Evolutionary conservation across 92 coral and sea anemone genomes (phyloP).

Genomic region (Anthopleura xanthogrammica): DNA sequence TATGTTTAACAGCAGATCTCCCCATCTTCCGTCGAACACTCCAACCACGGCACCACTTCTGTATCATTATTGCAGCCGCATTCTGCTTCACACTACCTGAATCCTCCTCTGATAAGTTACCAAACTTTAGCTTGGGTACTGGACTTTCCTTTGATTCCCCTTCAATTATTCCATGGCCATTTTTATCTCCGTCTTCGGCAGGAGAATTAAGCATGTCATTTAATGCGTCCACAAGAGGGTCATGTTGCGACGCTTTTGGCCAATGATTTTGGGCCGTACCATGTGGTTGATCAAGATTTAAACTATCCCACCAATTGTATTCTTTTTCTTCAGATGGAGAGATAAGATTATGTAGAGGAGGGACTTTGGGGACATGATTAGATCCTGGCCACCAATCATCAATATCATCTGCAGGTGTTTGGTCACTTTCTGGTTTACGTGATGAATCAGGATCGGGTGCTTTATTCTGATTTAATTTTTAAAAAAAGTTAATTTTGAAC

Average conservation of each 20-base stretch:
- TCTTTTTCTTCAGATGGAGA: slow-evolving; percentile 64
- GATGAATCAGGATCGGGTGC: background rate
- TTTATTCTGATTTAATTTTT: slow-evolving; percentile 2
- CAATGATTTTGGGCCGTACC: slow-evolving; percentile 7
- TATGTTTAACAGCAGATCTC: slow-evolving; percentile 64
- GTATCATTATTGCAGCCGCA: slow-evolving; percentile 92
- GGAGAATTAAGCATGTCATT: slow-evolving; percentile 48
- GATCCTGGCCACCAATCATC: slow-evolving; percentile 79
- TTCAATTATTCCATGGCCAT: slow-evolving; percentile 10
- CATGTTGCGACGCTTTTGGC: background rate
- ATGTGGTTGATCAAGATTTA: background rate
- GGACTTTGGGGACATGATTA: slow-evolving; percentile 60
- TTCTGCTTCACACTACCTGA: slow-evolving; percentile 7
- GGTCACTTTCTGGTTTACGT: background rate
- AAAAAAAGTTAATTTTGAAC: no score
- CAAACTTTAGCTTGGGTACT: slow-evolving; percentile 62
- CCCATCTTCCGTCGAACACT: slow-evolving; percentile 57
- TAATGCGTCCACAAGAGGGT: slow-evolving; percentile 29
- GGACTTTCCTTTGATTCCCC: slow-evolving; percentile 30
- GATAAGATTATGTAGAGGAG: slow-evolving; percentile 64
- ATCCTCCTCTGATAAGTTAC: slow-evolving; percentile 35
- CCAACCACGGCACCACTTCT: slow-evolving; percentile 87
- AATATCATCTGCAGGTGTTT: slow-evolving; percentile 21
- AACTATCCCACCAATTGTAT: slow-evolving; percentile 22
- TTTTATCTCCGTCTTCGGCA: background rate